These are phyloP conservation scores for Theropithecus gelada DNA, from an alignment of 2,113 vertebrate species.

Conservation along the genomic window DNA sequence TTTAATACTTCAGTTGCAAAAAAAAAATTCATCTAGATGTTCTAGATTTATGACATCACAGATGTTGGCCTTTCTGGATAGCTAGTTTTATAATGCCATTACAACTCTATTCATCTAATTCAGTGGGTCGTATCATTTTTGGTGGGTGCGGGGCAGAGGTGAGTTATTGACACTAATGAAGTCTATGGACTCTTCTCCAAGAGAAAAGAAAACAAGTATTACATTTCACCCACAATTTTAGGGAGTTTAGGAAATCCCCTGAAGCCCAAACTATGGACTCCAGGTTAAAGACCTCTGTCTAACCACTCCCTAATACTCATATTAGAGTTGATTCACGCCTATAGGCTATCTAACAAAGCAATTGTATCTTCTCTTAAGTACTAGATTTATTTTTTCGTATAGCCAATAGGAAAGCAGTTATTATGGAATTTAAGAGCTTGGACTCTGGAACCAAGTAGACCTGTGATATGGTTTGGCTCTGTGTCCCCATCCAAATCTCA, in stretches of 20 bases:
- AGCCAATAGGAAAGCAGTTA: too few species aligned
- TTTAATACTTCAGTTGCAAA: constrained; percentile 41
- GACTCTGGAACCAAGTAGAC: too few species aligned
- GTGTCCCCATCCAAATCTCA: too few species aligned
- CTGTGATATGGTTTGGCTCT: too few species aligned
- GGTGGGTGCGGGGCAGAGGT: not conserved
- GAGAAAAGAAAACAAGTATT: not conserved
- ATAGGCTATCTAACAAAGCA: not conserved
- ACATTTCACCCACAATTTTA: constrained; percentile 2
- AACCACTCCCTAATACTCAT: not conserved
- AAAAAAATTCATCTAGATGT: not conserved
- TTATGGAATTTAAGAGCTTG: too few species aligned
- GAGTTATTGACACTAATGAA: not conserved
- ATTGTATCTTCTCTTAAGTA: not conserved
- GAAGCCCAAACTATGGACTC: not conserved
- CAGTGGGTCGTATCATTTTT: constrained; percentile 19
- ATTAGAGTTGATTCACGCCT: too few species aligned
- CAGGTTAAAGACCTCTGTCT: constrained; percentile 2
- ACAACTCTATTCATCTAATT: not conserved
- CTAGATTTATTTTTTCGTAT: not conserved
- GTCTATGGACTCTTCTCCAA: not conserved
- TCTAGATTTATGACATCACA: constrained; percentile 42
- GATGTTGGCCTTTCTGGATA: constrained; percentile 49
- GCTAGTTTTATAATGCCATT: constrained; percentile 55
- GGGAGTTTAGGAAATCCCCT: not conserved